Evolutionary conservation across 2,888 invertebrate genomes (phyloP).

Genomic region (Drosophila phalerata): DNA sequence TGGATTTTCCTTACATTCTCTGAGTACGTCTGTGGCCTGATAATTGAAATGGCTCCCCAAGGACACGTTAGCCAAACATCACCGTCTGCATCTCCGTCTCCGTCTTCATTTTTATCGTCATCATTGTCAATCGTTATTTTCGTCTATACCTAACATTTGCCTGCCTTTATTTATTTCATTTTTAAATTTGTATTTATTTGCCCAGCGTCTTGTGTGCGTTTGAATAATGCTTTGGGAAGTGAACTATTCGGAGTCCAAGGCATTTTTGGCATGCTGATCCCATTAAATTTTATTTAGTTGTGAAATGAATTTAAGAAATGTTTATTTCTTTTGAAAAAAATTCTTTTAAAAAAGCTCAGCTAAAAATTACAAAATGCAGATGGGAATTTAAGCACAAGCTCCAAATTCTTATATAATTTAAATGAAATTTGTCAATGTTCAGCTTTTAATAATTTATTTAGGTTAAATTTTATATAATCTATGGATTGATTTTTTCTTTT

Average conservation of each 20-base stretch:
- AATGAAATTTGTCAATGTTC: neutral
- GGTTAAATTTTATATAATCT: neutral
- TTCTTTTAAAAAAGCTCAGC: neutral
- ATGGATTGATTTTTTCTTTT: too few species aligned
- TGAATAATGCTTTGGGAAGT: slow-evolving; percentile 4
- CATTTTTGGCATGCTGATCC: neutral
- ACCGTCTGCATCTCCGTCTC: slow-evolving; percentile 1
- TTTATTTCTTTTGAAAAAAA: slow-evolving; percentile 4
- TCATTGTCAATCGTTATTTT: slow-evolving; percentile 37
- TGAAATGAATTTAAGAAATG: slow-evolving; percentile 15
- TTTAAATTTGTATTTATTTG: slow-evolving; percentile 32
- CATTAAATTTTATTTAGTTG: slow-evolving; percentile 13
- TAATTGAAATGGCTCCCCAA: slow-evolving; percentile 77
- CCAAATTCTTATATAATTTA: neutral
- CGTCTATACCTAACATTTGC: slow-evolving; percentile 27
- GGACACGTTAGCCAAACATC: slow-evolving; percentile 53
- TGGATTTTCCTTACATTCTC: slow-evolving; percentile 19
- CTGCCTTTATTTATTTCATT: slow-evolving; percentile 53
- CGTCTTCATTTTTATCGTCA: slow-evolving; percentile 25
- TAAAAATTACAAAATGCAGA: neutral
- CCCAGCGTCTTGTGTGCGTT: neutral
- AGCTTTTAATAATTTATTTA: neutral
- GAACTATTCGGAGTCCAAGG: slow-evolving; percentile 29
- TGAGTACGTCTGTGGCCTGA: slow-evolving; percentile 65
- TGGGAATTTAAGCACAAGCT: neutral